Evolutionary conservation across 1,140 invertebrate genomes (phyloP).

Genomic region (Archegozetes longisetosus): DNA sequence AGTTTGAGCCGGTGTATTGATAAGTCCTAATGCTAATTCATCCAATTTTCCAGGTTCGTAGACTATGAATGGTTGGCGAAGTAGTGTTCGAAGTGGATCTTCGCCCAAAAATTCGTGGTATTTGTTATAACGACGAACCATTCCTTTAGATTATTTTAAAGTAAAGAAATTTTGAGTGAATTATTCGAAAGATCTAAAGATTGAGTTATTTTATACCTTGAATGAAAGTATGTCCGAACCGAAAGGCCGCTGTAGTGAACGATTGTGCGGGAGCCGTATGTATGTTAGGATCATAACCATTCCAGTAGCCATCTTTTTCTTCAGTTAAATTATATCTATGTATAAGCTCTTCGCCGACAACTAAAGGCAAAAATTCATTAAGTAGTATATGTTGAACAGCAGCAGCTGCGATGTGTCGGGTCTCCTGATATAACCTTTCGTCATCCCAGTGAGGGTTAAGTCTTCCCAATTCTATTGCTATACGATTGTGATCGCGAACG

Average conservation of each 20-base stretch:
- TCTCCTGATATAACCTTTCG: conserved; percentile 36
- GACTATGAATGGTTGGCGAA: conserved; percentile 70
- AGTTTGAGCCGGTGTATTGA: conserved; percentile 82
- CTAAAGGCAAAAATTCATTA: conserved; percentile 32
- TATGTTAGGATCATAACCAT: conserved; percentile 31
- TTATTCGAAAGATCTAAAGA: neutral
- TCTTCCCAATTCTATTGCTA: conserved; percentile 52
- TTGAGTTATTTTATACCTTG: conserved; percentile 16
- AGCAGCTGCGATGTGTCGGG: conserved; percentile 32
- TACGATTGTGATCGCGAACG: conserved; percentile 38
- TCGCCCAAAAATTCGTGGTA: conserved; percentile 36
- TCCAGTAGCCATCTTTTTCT: conserved; percentile 19
- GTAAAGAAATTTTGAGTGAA: neutral
- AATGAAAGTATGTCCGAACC: conserved; percentile 36
- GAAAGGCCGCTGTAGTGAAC: conserved; percentile 33
- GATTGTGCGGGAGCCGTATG: conserved; percentile 31
- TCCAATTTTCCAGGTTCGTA: conserved; percentile 79
- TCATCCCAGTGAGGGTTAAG: conserved; percentile 40
- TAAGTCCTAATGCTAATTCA: conserved; percentile 76
- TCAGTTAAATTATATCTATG: conserved; percentile 20
- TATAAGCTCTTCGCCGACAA: conserved; percentile 27
- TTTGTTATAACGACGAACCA: conserved; percentile 19
- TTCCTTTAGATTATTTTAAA: neutral
- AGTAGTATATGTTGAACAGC: conserved; percentile 36
- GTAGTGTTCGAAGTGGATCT: conserved; percentile 64